phyloP scores from a whole-genome alignment of 2,113 vertebrate genomes.

The Parus major region DNA sequence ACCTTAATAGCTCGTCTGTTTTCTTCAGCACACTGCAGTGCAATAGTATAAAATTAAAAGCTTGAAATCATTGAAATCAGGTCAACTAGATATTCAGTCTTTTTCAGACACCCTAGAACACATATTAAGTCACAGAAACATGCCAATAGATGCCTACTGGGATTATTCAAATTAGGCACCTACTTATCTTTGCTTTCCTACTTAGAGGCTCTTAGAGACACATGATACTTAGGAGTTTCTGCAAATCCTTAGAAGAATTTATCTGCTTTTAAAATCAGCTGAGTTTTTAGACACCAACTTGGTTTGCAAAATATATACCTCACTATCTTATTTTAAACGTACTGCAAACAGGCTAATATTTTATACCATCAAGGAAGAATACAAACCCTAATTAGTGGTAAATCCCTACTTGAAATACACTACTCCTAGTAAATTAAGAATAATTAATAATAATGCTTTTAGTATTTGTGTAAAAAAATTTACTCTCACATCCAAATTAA shows the following conservation, averaged over 20 bases:
- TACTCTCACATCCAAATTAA: background rate
- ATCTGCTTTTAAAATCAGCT: background rate
- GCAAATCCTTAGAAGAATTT: background rate
- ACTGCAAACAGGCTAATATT: background rate
- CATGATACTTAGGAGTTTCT: background rate
- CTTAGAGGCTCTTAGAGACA: background rate
- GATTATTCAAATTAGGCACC: conserved; percentile 5
- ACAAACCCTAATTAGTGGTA: background rate
- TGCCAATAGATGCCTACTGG: background rate
- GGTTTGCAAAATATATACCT: background rate
- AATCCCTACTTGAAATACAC: background rate
- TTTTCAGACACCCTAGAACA: background rate
- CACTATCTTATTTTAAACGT: background rate
- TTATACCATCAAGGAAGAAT: background rate
- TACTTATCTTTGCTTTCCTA: background rate
- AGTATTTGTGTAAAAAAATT: background rate
- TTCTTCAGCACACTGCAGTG: background rate
- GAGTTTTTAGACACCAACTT: background rate
- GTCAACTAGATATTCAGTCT: background rate
- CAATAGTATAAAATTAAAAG: background rate
- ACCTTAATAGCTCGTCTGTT: background rate
- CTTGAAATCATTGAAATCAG: background rate
- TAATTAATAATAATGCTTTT: background rate
- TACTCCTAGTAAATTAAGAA: background rate
- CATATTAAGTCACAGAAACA: background rate